Conservation (phyloP, 2,888 invertebrate genomes). For the Neria commutata region DNA sequence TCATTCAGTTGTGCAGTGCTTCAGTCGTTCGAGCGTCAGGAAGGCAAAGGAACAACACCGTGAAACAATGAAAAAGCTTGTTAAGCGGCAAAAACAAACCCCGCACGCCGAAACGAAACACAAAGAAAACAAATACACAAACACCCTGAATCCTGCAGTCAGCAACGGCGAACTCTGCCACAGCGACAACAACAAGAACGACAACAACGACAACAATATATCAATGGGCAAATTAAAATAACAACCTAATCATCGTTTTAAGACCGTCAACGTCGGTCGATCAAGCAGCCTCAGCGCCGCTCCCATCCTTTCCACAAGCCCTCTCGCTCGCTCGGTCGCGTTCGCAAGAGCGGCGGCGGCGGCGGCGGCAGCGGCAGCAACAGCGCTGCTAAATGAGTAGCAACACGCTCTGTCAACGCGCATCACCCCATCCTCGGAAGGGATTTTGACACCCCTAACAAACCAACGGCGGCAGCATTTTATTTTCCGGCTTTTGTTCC, state of each 20-base stretch:
- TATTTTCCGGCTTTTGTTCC: conserved; percentile 60
- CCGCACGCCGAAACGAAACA: conserved; percentile 6
- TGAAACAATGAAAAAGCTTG: conserved; percentile 30
- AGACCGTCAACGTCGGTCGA: conserved; percentile 55
- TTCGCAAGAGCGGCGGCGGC: conserved; percentile 7
- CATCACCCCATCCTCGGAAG: not conserved
- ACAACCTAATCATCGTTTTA: conserved; percentile 64
- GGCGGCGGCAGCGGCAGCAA: conserved; percentile 3
- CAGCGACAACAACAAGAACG: not conserved
- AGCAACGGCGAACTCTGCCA: not conserved
- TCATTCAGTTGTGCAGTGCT: no score
- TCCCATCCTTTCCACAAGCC: not conserved
- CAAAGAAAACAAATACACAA: not conserved
- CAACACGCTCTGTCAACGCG: conserved; percentile 39
- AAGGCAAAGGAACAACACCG: conserved; percentile 19
- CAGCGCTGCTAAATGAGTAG: conserved; percentile 37
- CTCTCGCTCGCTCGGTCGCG: not conserved
- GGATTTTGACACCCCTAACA: conserved; percentile 41
- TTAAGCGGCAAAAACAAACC: conserved; percentile 29
- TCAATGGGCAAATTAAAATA: conserved; percentile 62
- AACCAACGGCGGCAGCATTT: conserved; percentile 35
- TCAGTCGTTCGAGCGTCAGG: no score
- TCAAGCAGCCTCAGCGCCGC: conserved; percentile 22
- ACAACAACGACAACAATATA: conserved; percentile 29
- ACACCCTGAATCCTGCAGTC: conserved; percentile 28